Percentiles rank a stretch among this genome's conserved stretches.
Conservation (phyloP, 1,140 invertebrate genomes). For the Harlomillsia oculata region DNA sequence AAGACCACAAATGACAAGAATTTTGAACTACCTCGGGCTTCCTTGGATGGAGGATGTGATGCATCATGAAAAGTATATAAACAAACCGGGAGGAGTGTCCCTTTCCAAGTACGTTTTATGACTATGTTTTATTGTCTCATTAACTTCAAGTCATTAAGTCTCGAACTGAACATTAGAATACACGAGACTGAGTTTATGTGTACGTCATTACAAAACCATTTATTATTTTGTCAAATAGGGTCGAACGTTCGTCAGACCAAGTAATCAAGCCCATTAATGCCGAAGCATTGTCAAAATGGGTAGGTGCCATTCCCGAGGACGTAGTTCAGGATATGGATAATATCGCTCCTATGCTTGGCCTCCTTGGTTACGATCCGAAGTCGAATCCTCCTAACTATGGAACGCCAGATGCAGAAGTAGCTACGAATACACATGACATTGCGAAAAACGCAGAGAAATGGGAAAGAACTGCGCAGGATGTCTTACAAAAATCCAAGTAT, state of each 20-base stretch:
- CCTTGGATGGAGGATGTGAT: slow-evolving; percentile 87
- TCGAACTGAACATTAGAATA: too few species aligned
- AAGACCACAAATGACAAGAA: slow-evolving; percentile 73
- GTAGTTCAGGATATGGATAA: slow-evolving; percentile 81
- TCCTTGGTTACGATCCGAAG: slow-evolving; percentile 83
- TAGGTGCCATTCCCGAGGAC: slow-evolving; percentile 80
- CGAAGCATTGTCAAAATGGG: slow-evolving; percentile 94
- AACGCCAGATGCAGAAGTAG: slow-evolving; percentile 69
- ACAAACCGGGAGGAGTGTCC: slow-evolving; percentile 85
- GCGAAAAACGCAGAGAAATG: slow-evolving; percentile 35
- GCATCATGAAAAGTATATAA: slow-evolving; percentile 94
- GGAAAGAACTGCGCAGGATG: slow-evolving; percentile 32
- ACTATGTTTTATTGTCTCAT: background rate
- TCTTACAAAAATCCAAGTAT: slow-evolving; percentile 28
- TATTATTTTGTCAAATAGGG: slow-evolving; percentile 56
- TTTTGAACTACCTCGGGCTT: slow-evolving; percentile 81
- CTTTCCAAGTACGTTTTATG: slow-evolving; percentile 82
- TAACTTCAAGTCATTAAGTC: background rate
- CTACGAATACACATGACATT: slow-evolving; percentile 60
- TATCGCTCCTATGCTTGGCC: slow-evolving; percentile 81
- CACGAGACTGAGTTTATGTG: too few species aligned
- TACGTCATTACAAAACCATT: slow-evolving; percentile 80
- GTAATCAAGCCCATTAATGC: slow-evolving; percentile 96
- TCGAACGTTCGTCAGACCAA: slow-evolving; percentile 95
- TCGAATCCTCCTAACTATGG: slow-evolving; percentile 90